A percentile compares a stretch with the other conserved stretches of the same genome.
phyloP scores from a whole-genome alignment of 2,888 invertebrate species.

The Escarpia spicata region DNA sequence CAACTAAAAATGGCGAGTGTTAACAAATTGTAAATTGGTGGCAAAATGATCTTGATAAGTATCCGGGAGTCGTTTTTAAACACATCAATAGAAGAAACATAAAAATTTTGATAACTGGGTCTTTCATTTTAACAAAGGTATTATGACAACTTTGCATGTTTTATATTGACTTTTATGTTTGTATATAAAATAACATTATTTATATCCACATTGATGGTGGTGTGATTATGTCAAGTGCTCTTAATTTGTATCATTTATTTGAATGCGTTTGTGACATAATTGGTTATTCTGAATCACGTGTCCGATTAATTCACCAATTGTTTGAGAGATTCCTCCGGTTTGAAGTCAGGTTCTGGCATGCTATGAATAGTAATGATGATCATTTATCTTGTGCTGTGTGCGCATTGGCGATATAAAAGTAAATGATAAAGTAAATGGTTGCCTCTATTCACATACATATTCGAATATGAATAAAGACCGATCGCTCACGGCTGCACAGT shows the following conservation, averaged over 20 bases:
- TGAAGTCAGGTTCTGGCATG: neutral
- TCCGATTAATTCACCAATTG: neutral
- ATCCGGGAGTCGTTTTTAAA: too few species aligned
- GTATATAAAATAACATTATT: neutral
- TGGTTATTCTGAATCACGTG: neutral
- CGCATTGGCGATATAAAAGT: neutral
- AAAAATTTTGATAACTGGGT: neutral
- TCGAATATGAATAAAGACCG: neutral
- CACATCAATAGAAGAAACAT: neutral
- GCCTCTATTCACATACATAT: neutral
- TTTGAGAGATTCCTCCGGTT: neutral
- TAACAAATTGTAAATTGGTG: too few species aligned
- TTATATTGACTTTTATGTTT: neutral
- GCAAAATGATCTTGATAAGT: too few species aligned
- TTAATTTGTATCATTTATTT: neutral
- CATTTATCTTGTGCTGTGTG: neutral
- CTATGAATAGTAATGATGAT: neutral
- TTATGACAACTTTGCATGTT: neutral
- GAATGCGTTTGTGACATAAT: neutral
- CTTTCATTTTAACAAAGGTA: neutral
- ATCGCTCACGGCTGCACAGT: neutral
- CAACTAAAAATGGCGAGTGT: too few species aligned
- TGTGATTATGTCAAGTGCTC: neutral
- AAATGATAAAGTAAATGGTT: neutral
- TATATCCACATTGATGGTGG: neutral